A percentile compares a stretch with the other conserved stretches of the same genome.
phyloP scores from a whole-genome alignment of 2,797 vertebrate genomes.

The Semotilus atromaculatus region DNA sequence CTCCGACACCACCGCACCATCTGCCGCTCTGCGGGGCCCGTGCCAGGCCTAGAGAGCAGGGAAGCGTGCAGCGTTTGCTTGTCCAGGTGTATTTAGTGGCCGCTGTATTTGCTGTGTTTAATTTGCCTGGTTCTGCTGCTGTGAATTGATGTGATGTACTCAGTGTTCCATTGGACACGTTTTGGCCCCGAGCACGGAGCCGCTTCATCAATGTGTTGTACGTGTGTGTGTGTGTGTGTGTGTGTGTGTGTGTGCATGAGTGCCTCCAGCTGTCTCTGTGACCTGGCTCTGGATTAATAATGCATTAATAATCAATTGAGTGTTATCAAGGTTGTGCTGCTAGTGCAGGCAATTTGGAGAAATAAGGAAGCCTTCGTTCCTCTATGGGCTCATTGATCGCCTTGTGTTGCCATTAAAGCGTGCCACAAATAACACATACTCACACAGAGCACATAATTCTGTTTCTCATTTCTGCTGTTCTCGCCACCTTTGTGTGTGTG shows the following conservation, averaged over 20 bases:
- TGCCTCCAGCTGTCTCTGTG: conserved; percentile 67
- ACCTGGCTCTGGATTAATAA: conserved; percentile 73
- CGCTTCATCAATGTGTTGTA: conserved; percentile 60
- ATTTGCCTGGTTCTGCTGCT: conserved; percentile 63
- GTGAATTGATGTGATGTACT: conserved; percentile 65
- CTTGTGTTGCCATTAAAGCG: conserved; percentile 31
- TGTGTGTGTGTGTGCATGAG: conserved; percentile 63
- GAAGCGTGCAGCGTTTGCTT: conserved; percentile 60
- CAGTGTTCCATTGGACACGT: conserved; percentile 69
- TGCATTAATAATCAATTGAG: conserved; percentile 80
- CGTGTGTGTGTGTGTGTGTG: conserved; percentile 58
- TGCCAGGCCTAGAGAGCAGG: conserved; percentile 63
- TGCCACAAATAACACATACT: conserved; percentile 46
- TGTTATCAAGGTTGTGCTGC: conserved; percentile 70
- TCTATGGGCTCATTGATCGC: conserved; percentile 59
- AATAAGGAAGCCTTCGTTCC: conserved; percentile 65
- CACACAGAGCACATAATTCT: conserved; percentile 60
- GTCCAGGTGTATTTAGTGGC: conserved; percentile 66
- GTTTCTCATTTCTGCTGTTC: conserved; percentile 7
- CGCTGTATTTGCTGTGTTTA: conserved; percentile 55
- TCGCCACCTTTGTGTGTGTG: neutral
- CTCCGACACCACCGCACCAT: conserved; percentile 76
- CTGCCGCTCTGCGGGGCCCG: conserved; percentile 71
- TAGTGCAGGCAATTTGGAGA: conserved; percentile 65
- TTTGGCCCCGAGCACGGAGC: conserved; percentile 66